phyloP scores from a whole-genome alignment of 2,888 invertebrate genomes.

The Kuschelorhynchus macadamiae region DNA sequence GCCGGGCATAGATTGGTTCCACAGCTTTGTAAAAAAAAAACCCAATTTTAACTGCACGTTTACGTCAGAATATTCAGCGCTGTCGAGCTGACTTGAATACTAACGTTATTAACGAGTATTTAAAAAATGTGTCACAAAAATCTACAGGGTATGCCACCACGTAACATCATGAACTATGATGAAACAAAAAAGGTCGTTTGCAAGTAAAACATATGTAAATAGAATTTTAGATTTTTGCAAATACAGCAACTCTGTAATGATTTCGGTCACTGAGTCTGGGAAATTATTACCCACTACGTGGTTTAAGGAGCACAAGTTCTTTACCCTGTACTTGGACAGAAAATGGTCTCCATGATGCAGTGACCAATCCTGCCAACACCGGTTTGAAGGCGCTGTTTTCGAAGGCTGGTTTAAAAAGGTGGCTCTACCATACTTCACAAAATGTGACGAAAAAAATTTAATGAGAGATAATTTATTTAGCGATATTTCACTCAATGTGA shows the following conservation, averaged over 20 bases:
- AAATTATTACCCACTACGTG: background rate
- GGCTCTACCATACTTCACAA: background rate
- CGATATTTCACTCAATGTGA: conserved; percentile 14
- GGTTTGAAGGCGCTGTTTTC: background rate
- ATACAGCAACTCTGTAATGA: no score
- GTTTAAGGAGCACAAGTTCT: background rate
- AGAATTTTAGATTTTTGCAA: no score
- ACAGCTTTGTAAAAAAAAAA: background rate
- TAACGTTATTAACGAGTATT: no score
- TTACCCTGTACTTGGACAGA: conserved; percentile 10
- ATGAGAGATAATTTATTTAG: conserved; percentile 17
- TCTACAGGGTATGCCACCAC: no score
- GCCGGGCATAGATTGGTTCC: background rate
- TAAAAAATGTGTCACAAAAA: no score
- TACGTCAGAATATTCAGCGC: conserved; percentile 1
- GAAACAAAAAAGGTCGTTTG: no score
- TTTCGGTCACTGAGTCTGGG: no score
- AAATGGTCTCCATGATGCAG: background rate
- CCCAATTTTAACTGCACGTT: conserved; percentile 2
- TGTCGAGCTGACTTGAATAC: no score
- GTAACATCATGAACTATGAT: background rate
- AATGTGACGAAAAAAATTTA: background rate
- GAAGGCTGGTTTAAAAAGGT: background rate
- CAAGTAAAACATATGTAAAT: no score
- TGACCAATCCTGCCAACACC: background rate